Base-by-base conservation (phyloP, 23 tunicate species). In the Phallusia fumigata region DNA sequence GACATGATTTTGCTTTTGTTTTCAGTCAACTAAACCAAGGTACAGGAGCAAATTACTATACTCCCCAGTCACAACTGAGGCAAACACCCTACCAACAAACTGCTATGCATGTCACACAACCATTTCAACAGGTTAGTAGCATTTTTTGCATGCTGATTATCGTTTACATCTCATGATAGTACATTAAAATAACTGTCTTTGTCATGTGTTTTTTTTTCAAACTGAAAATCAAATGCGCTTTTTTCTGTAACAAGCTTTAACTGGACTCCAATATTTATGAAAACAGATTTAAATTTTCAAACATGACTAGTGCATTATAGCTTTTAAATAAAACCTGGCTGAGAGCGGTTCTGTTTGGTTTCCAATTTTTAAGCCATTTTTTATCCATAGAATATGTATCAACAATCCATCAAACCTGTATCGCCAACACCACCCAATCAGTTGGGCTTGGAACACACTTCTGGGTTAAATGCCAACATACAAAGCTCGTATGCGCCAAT, bases 41-140 rank as follows among this genome's bases (percentile, higher is more conserved):
- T n/a, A 65, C 83, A 22, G 76, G 78, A 32, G 81, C 79, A 19
- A 87, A 81, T 50, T 92, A 86, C 85, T 81, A 84, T n/a, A 86
- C 52, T 53, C 82, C 91, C 24, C 86, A 77, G 75, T 74, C 64
- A 35, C 91, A 76, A 75, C 88, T 79, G 44, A 40, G 80, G 79
- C 97, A 92, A 78, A 83, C 74, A 34, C 30, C 91, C 0, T 92
- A 76, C 72, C 97, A 92, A 53, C 97, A 80, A 76, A 64, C 82
- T 53, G 32, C 83, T 53, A 51, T 58, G 52, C 79, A 35, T 33
- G 81, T 79, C 18, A 31, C 81, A 11, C 81, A 76, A 34, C 28
- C 91, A 30, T 52, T 75, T 47, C 80, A 76, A 64, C 91, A 87
- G 85, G 91, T 82, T 69, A 32, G 47, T 40, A 10, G 12, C 10